A percentile compares a stretch with the other conserved stretches of the same genome.
Conservation (phyloP, 2,888 invertebrate species). For the Argynnis bischoffii region DNA sequence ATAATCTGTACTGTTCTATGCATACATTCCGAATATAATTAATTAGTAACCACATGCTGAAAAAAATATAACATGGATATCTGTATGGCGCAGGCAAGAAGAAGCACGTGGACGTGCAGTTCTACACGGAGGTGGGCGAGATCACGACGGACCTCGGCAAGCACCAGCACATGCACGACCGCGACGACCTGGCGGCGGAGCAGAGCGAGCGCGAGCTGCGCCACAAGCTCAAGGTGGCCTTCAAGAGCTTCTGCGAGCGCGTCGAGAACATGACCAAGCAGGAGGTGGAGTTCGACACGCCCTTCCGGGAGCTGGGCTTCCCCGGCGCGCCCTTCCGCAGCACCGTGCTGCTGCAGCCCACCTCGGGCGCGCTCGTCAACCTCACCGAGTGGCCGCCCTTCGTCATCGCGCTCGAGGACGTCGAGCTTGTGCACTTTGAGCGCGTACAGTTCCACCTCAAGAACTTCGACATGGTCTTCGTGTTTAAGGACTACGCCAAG, state of each 20-base stretch:
- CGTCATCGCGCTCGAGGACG: constrained; percentile 98
- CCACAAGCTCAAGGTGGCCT: constrained; percentile 98
- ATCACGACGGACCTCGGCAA: constrained; percentile 99
- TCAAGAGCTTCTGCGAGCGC: constrained; percentile 99
- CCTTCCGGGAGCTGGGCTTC: constrained; percentile 98
- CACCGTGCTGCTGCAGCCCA: constrained; percentile 97
- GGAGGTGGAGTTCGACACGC: constrained; percentile 98
- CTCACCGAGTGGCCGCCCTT: constrained; percentile 99
- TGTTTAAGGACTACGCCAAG: constrained; percentile 98
- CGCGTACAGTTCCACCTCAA: constrained; percentile 98
- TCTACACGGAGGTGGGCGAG: constrained; percentile 99
- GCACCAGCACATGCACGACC: constrained; percentile 99
- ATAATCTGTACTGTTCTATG: background rate
- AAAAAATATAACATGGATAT: background rate
- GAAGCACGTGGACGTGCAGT: constrained; percentile 99
- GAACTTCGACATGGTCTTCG: constrained; percentile 99
- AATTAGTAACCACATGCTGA: too few relatives aligned
- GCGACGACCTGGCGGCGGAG: constrained; percentile 99
- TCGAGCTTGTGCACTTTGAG: constrained; percentile 99
- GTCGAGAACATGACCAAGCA: constrained; percentile 97
- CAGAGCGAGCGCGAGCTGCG: constrained; percentile 98
- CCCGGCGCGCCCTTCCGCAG: constrained; percentile 98
- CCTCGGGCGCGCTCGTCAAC: constrained; percentile 98
- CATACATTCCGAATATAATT: too few relatives aligned
- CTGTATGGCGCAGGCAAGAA: constrained; percentile 85